Evolutionary conservation across 2,113 vertebrate genomes (phyloP).

Genomic region (Crotalus horridus): DNA sequence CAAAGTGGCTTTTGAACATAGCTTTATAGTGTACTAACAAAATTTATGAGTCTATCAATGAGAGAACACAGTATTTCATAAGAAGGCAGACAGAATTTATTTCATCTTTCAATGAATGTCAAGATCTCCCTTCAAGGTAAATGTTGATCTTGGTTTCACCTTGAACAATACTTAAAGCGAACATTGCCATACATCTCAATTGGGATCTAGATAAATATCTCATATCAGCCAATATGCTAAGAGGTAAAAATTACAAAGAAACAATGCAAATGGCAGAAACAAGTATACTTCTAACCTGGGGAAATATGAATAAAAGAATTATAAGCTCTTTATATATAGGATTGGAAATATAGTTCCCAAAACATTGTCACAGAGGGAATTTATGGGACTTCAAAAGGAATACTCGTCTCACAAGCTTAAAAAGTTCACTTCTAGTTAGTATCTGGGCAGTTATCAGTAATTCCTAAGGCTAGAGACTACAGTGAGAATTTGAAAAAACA

Average conservation of each 20-base stretch:
- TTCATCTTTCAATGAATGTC: constrained; percentile 26
- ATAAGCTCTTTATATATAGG: not conserved
- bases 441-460: not conserved
- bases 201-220: not conserved
- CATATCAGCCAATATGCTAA: not conserved
- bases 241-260: not conserved
- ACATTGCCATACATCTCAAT: not conserved
- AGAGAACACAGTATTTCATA: constrained; percentile 22
- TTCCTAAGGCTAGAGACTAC: not conserved
- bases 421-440: not conserved
- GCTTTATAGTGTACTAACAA: constrained; percentile 17
- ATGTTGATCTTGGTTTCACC: constrained; percentile 39
- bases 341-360: not conserved
- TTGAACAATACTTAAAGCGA: constrained; percentile 41
- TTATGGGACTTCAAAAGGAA: not conserved
- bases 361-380: not conserved
- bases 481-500: not conserved
- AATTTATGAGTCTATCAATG: constrained; percentile 23
- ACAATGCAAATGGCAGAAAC: not conserved
- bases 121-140: constrained; percentile 33
- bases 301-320: not conserved
- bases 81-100: constrained; percentile 15
- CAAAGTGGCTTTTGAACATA: not conserved
- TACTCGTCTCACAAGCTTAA: not conserved
- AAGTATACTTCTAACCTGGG: not conserved